Base-by-base conservation (phyloP, 2,113 vertebrate species). In the Nettapus auritus region DNA sequence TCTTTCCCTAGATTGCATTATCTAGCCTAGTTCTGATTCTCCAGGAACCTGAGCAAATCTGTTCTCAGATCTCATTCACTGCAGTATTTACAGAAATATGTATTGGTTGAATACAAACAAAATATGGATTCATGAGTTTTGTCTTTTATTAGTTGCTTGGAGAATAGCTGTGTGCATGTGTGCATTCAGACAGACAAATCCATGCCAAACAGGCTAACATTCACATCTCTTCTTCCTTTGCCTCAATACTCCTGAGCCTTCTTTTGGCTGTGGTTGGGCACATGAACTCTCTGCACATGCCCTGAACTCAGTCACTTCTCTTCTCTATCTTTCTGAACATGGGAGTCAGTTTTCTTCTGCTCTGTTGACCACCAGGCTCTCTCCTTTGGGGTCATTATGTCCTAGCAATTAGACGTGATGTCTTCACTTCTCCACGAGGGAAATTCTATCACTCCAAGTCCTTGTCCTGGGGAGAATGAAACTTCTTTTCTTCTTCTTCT, bases 321-420 rank as follows among this genome's bases (percentile, higher is more conserved):
- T 44, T 70, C n/a, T 90, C 20, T 78, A 5, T 80, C 46, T 68
- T 74, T 70, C 52, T 84, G 83, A 75, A 22, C 9, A 0, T 25
- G 28, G 36, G 42, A 86, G n/a, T 92, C 79, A 80, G 73, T 36
- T 42, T 15, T 77, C 59, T 83, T 90, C 88, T 7, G 6, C 26
- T 42, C 55, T 74, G 31, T 73, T 81, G 86, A 77, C 46, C 76
- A 74, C 75, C 28, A 59, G 11, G 0, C 2, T 8, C 46, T 87
- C 70, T 71, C 74, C 70, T 53, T 78, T 66, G 40, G 74, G 85
- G 70, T 36, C 53, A 46, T 68, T 64, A 82, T 67, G 53, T 53
- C 85, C 78, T 23, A 73, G 55, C 50, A 92, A 77, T 92, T 86
- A 92, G 78, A 96, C 62, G 63, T 78, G 9, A 63, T 87, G 78